Base-by-base conservation (phyloP, 2,113 vertebrate species). In the Anolis carolinensis region DNA sequence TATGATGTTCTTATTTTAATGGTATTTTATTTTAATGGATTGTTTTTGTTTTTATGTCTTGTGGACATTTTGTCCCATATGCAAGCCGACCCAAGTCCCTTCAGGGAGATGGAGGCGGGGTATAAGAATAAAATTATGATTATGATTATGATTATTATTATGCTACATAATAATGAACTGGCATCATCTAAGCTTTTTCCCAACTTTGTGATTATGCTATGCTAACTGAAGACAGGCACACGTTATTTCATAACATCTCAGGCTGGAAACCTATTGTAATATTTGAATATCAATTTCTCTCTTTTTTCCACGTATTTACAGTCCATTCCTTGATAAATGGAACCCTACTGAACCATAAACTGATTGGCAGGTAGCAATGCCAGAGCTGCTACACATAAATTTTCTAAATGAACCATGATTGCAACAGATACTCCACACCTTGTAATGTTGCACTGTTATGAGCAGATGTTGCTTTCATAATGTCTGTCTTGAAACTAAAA, bases 381-480 rank as follows among this genome's bases (percentile, higher is more conserved):
- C 76, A 67, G 21, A 73, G 34, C 59, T 4, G 44, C 36, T 59
- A n/a, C 11, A 80, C 48, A 81, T 75, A 81, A 75, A 75, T 65
- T 77, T 75, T 73, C 23, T 81, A 50, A 7, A 78, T 72, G 67
- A 87, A 78, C 20, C 36, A 79, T 72, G 74, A 81, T 0, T 74
- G 79, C 76, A 82, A 36, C 89, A 72, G 83, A 88, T 78, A 75
- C 79, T 85, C 84, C 48, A 74, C 81, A 0, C 1, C 25, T 89
- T 81, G 79, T 1, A 73, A 55, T 0, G 36, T 0, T 48, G 81
- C 32, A 62, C 73, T 81, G 39, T 67, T 75, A 59, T 70, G 39
- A 88, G n/a, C 80, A 87, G 75, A 63, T 79, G 78, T 74, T 75
- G 44, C 77, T 67, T 84, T 84, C 83, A 25, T 32, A 30, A 32